Evolutionary conservation across 2,888 invertebrate genomes (phyloP), one percentile per base, ranked within the genome.

Genomic region (Drosophila testacea): DNA sequence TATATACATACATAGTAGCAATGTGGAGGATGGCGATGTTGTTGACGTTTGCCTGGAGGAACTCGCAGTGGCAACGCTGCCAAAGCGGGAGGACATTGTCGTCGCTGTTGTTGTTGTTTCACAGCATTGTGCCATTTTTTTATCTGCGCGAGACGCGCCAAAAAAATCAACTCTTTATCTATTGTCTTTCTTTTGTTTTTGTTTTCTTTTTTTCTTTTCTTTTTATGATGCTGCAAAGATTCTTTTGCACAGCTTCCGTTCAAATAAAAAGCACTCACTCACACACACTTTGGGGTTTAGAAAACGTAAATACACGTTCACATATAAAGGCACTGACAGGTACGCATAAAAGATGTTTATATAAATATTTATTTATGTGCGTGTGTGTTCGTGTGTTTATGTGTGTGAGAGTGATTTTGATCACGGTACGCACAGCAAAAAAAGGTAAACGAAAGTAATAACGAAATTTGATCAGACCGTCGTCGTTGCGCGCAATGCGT

Each of bases 101-200:
- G 54, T 13, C 36, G 63, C 52, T 32, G 52, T 47, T 56, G 79
- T 61, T 62, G 79, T 73, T 64, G 79, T 75, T 51, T 78, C 79
- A 56, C 73, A 79, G 57, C 80, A 76, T 64, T 81, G 81, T 42
- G 81, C 73, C 81, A 81, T 80, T 46, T 57, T 59, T 38, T 50
- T 46, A 36, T 59, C 39, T 52, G 41, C 42, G 42, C 39, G n/a
- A 47, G 32, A 10, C 28, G 38, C 51, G 54, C 42, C 22, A 22
- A 22, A 22, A 3, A 22, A 22, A 7, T 13, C 30, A 48, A 44
- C 36, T 50, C n/a, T 39, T 52, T 27, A 22, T 34, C 22, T 51
- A 22, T 38, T 48, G 48, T 41, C 16, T 16, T 16, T 16, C 41
- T 42, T 34, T 34, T 2, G 11, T 54, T 52, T 46, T 42, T 42